Base-by-base conservation (phyloP, 64 coral and sea anemone genomes). In the Dendronephthya gigantea region DNA sequence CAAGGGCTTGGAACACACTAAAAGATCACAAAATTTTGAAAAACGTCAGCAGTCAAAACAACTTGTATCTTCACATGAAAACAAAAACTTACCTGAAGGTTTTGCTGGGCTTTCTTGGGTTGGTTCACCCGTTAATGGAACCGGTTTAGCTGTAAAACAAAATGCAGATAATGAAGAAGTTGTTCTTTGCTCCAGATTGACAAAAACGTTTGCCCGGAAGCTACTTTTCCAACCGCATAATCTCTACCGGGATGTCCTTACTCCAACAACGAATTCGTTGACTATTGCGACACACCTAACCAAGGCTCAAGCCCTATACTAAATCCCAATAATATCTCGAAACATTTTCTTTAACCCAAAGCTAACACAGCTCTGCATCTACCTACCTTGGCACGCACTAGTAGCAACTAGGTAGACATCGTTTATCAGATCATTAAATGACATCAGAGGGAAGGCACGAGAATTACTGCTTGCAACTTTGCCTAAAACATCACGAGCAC, bases 1-100 rank as follows among this genome's bases (percentile, higher is more conserved):
- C 50, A 98, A 86, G 10, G 74, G 83, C 19, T 98, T 87, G 36
- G 92, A 84, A 85, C 95, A 98, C 22, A 85, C 95, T 98, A 85
- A 2, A 39, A 79, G 8, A 79, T 14, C 34, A 79, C 34, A 34
- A 33, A 34, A 6, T 11, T 36, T 36, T 36, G 30, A 19, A 34
- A 79, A 66, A 66, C 19, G 6, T 5, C 41, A 45, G n/a, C n/a
- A n/a, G n/a, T n/a, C n/a, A n/a, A n/a, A n/a, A n/a, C n/a, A n/a
- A n/a, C n/a, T n/a, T 1, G 13, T 52, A 8, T 52, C 50, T 52
- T 12, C 23, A 12, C 50, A 16, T 12, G 50, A 22, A 22, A 52
- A 52, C 9, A 45, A 45, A 27, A 23, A 62, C 55, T 62, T 22
- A 62, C 55, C 25, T 19, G 55, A 27, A 12, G 55, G 55, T 62